phyloP scores from a whole-genome alignment of 2,797 vertebrate genomes.

The Pyrocephalus nanus region DNA sequence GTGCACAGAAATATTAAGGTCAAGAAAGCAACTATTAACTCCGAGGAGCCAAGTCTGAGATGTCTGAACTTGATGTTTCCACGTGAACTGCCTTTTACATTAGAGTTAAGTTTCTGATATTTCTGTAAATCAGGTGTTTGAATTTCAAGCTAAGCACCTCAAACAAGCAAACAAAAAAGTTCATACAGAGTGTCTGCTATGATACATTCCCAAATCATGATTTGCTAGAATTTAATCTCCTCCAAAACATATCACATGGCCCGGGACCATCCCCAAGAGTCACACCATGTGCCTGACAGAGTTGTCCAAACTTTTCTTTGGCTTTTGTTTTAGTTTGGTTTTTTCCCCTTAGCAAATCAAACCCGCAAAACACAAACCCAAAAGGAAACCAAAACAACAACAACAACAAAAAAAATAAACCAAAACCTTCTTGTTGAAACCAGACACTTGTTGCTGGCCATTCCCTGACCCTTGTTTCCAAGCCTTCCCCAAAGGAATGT shows the following conservation, averaged over 20 bases:
- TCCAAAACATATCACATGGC: neutral
- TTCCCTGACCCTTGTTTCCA: neutral
- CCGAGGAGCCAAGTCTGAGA: neutral
- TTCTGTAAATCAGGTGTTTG: neutral
- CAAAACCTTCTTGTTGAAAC: neutral
- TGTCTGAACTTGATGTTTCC: neutral
- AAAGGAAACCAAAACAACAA: neutral
- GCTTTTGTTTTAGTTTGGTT: accelerated
- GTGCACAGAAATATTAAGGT: neutral
- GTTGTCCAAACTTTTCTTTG: neutral
- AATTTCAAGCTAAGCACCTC: neutral
- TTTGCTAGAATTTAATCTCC: neutral
- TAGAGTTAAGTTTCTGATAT: neutral
- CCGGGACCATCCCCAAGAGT: too few species aligned
- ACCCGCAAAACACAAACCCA: neutral
- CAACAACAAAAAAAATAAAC: neutral
- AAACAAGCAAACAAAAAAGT: neutral
- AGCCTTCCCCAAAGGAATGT: neutral
- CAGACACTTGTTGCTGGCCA: neutral
- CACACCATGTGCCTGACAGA: neutral
- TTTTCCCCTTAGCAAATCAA: neutral
- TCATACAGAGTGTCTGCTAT: neutral
- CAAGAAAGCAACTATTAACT: neutral
- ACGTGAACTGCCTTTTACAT: accelerated
- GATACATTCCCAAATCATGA: neutral